Base-by-base conservation (phyloP, 2,888 invertebrate species). In the Patella caerulea region DNA sequence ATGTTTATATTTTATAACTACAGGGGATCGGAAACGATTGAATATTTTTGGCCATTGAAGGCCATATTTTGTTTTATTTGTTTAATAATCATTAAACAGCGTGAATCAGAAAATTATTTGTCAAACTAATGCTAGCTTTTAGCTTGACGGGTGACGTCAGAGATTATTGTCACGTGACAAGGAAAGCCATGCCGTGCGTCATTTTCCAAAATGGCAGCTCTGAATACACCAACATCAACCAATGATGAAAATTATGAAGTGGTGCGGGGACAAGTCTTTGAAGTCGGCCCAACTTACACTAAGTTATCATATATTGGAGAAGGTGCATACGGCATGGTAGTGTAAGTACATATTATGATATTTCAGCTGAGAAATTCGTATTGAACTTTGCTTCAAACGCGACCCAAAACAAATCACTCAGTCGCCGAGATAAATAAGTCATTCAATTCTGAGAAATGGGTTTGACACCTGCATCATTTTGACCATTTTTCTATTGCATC, bases 311-410 rank as follows among this genome's bases (percentile, higher is more conserved):
- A 99, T 93, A 99, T 99, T 91, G 99, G 99, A 79, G 99, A 99
- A 94, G 99, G 99, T 88, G 99, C 99, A 85, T 99, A 99, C 93
- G 99, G 99, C 90, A 99, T 99, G 98, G 99, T 99, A 92, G 99
- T 98, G 99, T 99, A 95, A 98, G 98, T 98, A 85, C 93, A 73
- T 24, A 56, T 80, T 71, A 24, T 45, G 19, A 24, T 74, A 24
- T 53, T 75, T 45, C 53, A 71, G n/a, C 19, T 17, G 24, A 3
- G n/a, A 55, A 56, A 56, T 54, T 55, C 74, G 29, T 9, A 54
- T 45, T 29, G 45, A 45, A 15, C 55, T 24, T 24, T 74, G 55
- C 59, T 24, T 74, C 19, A 74, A 56, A 59, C 54, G 59, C 45
- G 45, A 24, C 29, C n/a, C 74, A 29, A 29, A 45, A 45, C 45